Evolutionary conservation across 2,797 vertebrate genomes (phyloP).

Genomic region (Oryzias dopingdopingensis): DNA sequence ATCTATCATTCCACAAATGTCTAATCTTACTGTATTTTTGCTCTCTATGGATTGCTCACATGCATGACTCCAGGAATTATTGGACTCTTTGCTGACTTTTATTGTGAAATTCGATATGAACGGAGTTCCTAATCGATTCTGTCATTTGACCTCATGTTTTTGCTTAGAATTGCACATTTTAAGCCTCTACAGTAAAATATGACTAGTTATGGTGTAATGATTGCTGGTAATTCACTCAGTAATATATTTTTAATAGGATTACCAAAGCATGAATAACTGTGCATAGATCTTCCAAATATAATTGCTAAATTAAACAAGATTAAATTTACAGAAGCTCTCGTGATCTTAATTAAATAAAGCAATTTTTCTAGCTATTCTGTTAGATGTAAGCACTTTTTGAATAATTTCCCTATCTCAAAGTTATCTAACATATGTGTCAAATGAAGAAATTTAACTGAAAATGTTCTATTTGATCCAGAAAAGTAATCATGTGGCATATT

Average conservation of each 20-base stretch:
- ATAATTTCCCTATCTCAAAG: background rate
- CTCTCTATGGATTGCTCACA: slow-evolving; percentile 7
- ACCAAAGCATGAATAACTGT: slow-evolving; percentile 18
- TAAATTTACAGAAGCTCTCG: background rate
- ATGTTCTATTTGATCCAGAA: no score
- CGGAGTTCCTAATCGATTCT: slow-evolving; percentile 22
- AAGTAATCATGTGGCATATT: background rate
- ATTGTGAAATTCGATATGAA: slow-evolving; percentile 15
- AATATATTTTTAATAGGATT: background rate
- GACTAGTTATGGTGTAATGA: slow-evolving; percentile 5
- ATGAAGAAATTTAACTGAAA: background rate
- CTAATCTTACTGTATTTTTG: slow-evolving; percentile 5
- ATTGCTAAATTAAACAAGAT: background rate
- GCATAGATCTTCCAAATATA: slow-evolving; percentile 3
- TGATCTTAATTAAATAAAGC: slow-evolving; percentile 17
- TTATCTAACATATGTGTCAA: background rate
- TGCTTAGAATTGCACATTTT: slow-evolving; percentile 29
- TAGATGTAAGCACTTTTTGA: slow-evolving; percentile 14
- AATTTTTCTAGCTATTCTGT: slow-evolving; percentile 11
- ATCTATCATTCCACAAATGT: slow-evolving; percentile 49
- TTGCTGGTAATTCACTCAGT: slow-evolving; percentile 2
- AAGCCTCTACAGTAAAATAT: slow-evolving; percentile 18
- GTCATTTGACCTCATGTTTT: slow-evolving; percentile 40
- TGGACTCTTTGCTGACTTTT: slow-evolving; percentile 15
- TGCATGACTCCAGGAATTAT: slow-evolving; percentile 8